Percentiles rank a stretch among this genome's conserved stretches.
Conservation (phyloP, 2,113 vertebrate genomes). For the Salvator merianae region DNA sequence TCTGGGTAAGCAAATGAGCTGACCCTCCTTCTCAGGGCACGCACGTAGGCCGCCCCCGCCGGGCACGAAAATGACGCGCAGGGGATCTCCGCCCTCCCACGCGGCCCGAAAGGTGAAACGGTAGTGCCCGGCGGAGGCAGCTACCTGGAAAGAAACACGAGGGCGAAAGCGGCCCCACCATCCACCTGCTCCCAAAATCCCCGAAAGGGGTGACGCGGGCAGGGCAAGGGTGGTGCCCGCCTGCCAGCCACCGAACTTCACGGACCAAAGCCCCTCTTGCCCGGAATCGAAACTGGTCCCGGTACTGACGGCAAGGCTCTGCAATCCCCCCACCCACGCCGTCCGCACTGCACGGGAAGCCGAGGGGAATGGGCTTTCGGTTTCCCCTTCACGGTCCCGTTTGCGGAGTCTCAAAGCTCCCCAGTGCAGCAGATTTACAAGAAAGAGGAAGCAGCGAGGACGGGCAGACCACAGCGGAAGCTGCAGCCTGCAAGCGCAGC, state of each 20-base stretch:
- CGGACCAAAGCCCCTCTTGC: background rate
- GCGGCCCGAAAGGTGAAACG: background rate
- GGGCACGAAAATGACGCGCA: background rate
- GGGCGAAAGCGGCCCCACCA: too few species aligned
- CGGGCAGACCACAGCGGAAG: background rate
- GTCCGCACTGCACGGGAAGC: background rate
- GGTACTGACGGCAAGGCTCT: fast-evolving
- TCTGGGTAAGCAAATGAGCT: background rate
- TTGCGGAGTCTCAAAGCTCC: background rate
- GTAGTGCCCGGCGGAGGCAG: background rate
- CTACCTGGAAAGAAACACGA: background rate
- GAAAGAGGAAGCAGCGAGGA: conserved; percentile 9
- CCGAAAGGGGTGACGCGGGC: background rate
- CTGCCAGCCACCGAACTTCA: background rate
- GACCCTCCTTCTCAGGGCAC: background rate
- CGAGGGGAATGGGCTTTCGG: background rate
- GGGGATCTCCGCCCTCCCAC: conserved; percentile 14
- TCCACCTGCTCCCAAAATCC: too few species aligned
- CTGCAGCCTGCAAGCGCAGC: background rate
- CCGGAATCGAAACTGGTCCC: background rate
- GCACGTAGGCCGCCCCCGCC: background rate
- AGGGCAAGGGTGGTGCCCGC: too few species aligned
- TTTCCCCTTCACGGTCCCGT: background rate
- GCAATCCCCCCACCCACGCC: background rate
- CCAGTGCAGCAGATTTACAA: background rate